Evolutionary conservation across 2,797 vertebrate species (phyloP), one percentile per base, ranked within the genome.

Genomic region (Phrynocephalus vlangalii): DNA sequence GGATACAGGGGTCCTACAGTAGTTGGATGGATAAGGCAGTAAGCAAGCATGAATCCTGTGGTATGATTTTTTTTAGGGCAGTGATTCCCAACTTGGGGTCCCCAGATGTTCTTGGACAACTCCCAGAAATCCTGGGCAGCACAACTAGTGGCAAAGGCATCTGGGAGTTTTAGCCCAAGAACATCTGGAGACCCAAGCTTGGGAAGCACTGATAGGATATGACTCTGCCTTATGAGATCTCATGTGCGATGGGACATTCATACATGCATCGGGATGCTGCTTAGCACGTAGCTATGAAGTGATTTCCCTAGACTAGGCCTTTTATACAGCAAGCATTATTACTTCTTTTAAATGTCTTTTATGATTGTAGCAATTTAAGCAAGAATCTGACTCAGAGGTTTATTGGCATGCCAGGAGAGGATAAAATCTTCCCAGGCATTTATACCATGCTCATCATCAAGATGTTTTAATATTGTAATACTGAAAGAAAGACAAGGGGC

Each of bases 321-420:
- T 80, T 85, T 52, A 44, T 44, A 56, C 72, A 44, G 9, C 60
- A 67, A n/a, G 48, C 56, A 66, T 68, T 75, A 80, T 11, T 67
- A 50, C 24, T 68, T 81, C 75, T 79, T 72, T 84, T 66, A 63
- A 78, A 88, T 24, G 44, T 75, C 30, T 83, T 68, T 76, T 88
- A 85, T 88, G 70, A 76, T 85, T 68, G 71, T 78, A 28, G 44
- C 83, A 67, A 88, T 88, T 88, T 88, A 81, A 68, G 70, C 44
- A 75, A 84, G 70, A 56, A 81, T 85, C 70, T 85, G 83, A 88
- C 83, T 81, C 71, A 28, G n/a, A 85, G 78, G 71, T 88, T 88
- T 80, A 88, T 88, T 76, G 60, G 83, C 70, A 81, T 68, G 83
- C 70, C 83, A 81, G 60, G 68, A 56, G 7, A 88, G 44, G n/a